Percentiles rank a stretch among this genome's conserved stretches.
Evolutionary conservation across 2,797 vertebrate genomes (phyloP).

Genomic region (Apogon talboti): DNA sequence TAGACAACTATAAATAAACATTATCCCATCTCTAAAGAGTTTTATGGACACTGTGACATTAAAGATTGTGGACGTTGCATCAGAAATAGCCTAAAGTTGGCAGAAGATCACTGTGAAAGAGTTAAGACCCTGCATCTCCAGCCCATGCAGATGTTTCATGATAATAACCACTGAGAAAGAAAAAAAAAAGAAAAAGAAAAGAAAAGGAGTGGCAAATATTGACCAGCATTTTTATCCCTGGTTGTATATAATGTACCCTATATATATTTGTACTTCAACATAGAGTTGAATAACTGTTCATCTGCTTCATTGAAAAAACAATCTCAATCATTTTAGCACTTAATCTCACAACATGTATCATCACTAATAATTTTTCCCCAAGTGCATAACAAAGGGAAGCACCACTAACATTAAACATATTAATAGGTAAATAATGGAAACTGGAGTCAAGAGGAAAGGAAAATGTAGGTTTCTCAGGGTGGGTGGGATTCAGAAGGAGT

Average conservation of each 20-base stretch:
- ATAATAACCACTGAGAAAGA: constrained; percentile 15
- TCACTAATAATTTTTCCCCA: constrained; percentile 30
- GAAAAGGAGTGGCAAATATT: neutral
- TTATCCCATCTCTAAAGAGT: constrained; percentile 47
- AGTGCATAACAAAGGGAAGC: constrained; percentile 34
- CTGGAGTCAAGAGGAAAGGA: constrained; percentile 13
- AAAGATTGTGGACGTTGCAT: constrained; percentile 52
- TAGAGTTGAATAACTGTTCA: constrained; percentile 20
- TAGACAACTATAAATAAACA: constrained; percentile 40
- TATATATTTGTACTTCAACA: constrained; percentile 40
- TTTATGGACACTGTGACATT: constrained; percentile 64
- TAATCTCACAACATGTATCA: constrained; percentile 5
- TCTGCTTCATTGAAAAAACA: constrained; percentile 23
- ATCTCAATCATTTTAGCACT: constrained; percentile 4
- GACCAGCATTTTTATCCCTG: neutral
- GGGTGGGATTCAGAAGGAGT: neutral
- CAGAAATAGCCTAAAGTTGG: constrained; percentile 34
- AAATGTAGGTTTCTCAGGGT: constrained; percentile 10
- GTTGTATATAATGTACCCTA: constrained; percentile 31
- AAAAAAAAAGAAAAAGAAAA: neutral
- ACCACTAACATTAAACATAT: constrained; percentile 44
- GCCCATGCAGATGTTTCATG: constrained; percentile 13
- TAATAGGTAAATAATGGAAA: constrained; percentile 9
- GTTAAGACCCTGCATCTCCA: constrained; percentile 27
- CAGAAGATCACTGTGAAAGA: constrained; percentile 71